Conservation (phyloP, 1,140 invertebrate genomes). For the Limonius californicus region DNA sequence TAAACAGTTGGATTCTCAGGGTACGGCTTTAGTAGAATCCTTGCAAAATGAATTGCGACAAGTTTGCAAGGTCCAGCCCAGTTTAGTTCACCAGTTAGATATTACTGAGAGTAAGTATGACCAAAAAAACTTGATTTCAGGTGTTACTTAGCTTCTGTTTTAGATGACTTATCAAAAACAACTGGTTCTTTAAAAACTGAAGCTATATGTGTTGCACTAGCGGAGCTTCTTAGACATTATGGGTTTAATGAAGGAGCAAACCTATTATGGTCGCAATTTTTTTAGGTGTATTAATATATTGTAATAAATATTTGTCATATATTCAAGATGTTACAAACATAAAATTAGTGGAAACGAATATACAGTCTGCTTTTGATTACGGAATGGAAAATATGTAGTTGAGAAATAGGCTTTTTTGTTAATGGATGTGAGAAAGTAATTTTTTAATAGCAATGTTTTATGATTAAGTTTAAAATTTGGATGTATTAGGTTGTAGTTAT, state of each 20-base stretch:
- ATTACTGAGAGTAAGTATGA: conserved; percentile 43
- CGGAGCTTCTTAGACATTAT: conserved; percentile 36
- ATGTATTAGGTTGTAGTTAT: no score
- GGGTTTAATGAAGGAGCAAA: conserved; percentile 27
- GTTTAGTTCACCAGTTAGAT: conserved; percentile 47
- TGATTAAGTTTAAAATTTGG: no score
- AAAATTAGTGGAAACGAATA: background rate
- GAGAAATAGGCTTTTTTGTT: no score
- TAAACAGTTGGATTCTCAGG: conserved; percentile 55
- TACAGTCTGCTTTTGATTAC: background rate
- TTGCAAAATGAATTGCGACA: conserved; percentile 57
- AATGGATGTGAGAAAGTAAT: no score
- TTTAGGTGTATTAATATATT: background rate
- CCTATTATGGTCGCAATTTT: background rate
- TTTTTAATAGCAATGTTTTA: no score
- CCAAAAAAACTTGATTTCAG: no score
- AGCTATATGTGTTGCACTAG: conserved; percentile 32
- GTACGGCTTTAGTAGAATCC: conserved; percentile 54
- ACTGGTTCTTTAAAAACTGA: conserved; percentile 35
- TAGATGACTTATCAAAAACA: conserved; percentile 20
- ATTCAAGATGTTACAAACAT: background rate
- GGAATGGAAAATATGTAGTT: no score
- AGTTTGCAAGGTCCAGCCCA: conserved; percentile 51
- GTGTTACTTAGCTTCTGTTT: background rate
- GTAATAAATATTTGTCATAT: background rate